Evolutionary conservation across 2,888 invertebrate species (phyloP).

Genomic region (Patella ulyssiponensis): DNA sequence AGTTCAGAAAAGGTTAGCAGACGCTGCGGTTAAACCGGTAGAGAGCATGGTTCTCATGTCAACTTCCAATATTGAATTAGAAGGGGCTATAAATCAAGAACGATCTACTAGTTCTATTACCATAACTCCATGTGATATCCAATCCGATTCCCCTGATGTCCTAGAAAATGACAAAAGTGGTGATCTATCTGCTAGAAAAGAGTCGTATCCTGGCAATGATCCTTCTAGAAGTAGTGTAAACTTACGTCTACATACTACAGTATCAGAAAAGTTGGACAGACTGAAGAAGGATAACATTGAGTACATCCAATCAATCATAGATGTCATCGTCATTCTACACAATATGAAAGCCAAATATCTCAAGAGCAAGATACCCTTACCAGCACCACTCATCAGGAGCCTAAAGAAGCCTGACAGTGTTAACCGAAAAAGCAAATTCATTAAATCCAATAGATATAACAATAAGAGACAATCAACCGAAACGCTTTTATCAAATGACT

Average conservation of each 20-base stretch:
- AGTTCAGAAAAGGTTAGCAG: neutral
- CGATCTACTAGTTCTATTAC: neutral
- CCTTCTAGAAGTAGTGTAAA: neutral
- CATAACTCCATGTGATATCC: neutral
- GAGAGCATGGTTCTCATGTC: neutral
- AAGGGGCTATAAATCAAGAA: neutral
- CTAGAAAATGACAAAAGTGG: neutral
- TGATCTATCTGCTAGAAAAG: neutral
- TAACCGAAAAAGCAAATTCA: neutral
- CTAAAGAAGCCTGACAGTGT: neutral
- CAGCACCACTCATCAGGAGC: slow-evolving; percentile 1
- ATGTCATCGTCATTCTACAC: slow-evolving; percentile 42
- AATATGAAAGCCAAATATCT: slow-evolving; percentile 50
- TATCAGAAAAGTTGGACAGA: slow-evolving; percentile 39
- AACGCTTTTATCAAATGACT: neutral
- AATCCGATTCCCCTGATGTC: neutral
- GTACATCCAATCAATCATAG: slow-evolving; percentile 41
- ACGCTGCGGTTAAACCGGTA: neutral
- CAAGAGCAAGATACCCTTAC: slow-evolving; percentile 43
- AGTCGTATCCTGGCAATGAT: neutral
- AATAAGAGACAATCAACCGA: neutral
- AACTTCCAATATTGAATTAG: neutral
- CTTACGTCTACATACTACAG: neutral
- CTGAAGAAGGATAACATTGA: slow-evolving; percentile 40
- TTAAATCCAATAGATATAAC: neutral